A percentile compares a stretch with the other conserved stretches of the same genome.
These are phyloP conservation scores for Dysdera silvatica DNA, from an alignment of 1,140 invertebrate genomes.

Conservation along the genomic window DNA sequence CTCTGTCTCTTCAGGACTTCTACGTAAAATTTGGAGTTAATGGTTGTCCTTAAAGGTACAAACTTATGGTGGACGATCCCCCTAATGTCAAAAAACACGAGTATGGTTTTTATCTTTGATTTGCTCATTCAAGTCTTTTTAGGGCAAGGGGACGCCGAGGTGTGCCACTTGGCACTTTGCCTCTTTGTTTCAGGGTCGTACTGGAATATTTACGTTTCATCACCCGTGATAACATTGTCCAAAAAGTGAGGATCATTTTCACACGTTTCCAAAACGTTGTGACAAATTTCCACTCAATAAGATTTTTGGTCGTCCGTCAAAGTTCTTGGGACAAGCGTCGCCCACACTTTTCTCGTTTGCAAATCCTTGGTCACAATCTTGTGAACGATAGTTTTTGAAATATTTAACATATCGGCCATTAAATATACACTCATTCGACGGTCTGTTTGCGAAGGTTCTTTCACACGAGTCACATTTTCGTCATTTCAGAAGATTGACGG, in stretches of 20 bases:
- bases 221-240: not conserved
- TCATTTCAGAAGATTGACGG: no score
- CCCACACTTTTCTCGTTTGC: not conserved
- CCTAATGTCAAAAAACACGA: constrained; percentile 2
- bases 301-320: not conserved
- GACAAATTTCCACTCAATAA: not conserved
- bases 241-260: not conserved
- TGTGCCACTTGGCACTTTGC: not conserved
- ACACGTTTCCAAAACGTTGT: not conserved
- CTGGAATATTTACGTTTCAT: not conserved
- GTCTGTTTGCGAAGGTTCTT: not conserved
- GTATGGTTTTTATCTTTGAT: not conserved
- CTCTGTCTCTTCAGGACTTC: no score
- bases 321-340: not conserved
- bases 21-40: constrained; percentile 5
- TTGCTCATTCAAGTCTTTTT: not conserved
- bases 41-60: not conserved
- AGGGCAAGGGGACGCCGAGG: not conserved
- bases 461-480: no score
- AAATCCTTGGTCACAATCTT: not conserved
- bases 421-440: not conserved
- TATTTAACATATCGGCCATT: not conserved
- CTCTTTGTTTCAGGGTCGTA: not conserved
- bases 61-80: constrained; percentile 14
- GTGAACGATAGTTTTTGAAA: not conserved